These are phyloP conservation scores for Pseudomyrmex cubaensis DNA, from an alignment of 1,140 invertebrate species.

Conservation along the genomic window DNA sequence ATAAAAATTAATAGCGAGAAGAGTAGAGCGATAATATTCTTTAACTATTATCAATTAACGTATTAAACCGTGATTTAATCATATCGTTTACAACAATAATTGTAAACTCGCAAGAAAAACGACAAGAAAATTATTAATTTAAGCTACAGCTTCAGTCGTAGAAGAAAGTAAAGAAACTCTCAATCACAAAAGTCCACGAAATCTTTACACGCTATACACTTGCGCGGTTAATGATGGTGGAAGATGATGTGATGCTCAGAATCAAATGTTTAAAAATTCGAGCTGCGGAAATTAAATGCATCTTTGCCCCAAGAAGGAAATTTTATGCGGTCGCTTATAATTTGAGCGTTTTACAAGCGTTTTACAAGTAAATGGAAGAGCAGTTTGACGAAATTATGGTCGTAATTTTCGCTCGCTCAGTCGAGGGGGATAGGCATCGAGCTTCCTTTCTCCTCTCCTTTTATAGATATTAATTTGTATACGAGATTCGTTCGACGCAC, in stretches of 20 bases:
- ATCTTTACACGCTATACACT: neutral
- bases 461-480: slow-evolving; percentile 34
- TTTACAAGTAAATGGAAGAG: slow-evolving; percentile 45
- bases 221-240: neutral
- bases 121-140: neutral
- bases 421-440: slow-evolving; percentile 18
- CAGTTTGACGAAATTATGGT: slow-evolving; percentile 38
- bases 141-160: neutral
- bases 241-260: neutral
- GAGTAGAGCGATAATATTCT: slow-evolving; percentile 44
- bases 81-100: neutral
- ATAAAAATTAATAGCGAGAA: slow-evolving; percentile 25
- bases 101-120: neutral
- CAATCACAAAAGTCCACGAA: neutral
- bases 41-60: slow-evolving; percentile 64
- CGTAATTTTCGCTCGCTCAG: slow-evolving; percentile 53
- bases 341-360: slow-evolving; percentile 34
- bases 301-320: neutral
- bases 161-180: neutral
- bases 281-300: slow-evolving; percentile 21
- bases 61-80: slow-evolving; percentile 9
- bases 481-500: slow-evolving; percentile 28
- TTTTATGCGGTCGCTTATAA: slow-evolving; percentile 36
- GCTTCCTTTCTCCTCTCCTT: neutral
- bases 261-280: neutral